Evolutionary conservation across 2,888 invertebrate genomes (phyloP).

Genomic region (Gryllus longicercus): DNA sequence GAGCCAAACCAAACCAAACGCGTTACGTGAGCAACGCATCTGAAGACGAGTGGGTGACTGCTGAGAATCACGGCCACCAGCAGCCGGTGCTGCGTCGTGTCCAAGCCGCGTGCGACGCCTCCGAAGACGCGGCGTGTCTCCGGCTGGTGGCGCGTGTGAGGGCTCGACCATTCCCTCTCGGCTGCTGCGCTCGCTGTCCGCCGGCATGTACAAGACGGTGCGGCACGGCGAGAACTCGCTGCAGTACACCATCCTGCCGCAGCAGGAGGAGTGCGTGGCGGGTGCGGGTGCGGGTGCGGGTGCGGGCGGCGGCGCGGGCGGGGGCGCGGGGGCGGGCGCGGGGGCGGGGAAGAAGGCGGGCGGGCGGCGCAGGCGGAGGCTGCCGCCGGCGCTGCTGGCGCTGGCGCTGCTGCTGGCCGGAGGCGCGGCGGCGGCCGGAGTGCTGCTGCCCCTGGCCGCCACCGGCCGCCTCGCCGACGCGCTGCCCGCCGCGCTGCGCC

Average conservation of each 20-base stretch:
- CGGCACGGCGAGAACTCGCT: slow-evolving; percentile 70
- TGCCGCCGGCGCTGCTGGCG: slow-evolving; percentile 42
- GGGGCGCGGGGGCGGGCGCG: slow-evolving; percentile 40
- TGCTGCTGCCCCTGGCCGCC: slow-evolving; percentile 43
- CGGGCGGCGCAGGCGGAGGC: slow-evolving; percentile 37
- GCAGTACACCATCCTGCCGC: slow-evolving; percentile 64
- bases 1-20: too few species aligned
- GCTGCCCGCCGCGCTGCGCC: slow-evolving; percentile 41
- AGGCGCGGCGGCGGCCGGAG: slow-evolving; percentile 42
- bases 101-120: too few species aligned
- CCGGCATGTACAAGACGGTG: slow-evolving; percentile 69
- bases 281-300: slow-evolving; percentile 37
- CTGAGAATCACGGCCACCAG: too few species aligned
- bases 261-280: slow-evolving; percentile 28
- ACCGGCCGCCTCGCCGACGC: slow-evolving; percentile 44
- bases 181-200: neutral
- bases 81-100: too few species aligned
- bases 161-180: too few species aligned
- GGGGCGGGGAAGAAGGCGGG: slow-evolving; percentile 35
- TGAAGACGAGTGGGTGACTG: too few species aligned
- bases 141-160: too few species aligned
- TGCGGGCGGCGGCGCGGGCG: slow-evolving; percentile 41
- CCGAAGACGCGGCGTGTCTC: too few species aligned
- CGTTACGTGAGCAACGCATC: too few species aligned
- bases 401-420: slow-evolving; percentile 41